These are phyloP conservation scores for Zygothrica quintamaculata DNA, from an alignment of 2,888 invertebrate species.

Conservation along the genomic window DNA sequence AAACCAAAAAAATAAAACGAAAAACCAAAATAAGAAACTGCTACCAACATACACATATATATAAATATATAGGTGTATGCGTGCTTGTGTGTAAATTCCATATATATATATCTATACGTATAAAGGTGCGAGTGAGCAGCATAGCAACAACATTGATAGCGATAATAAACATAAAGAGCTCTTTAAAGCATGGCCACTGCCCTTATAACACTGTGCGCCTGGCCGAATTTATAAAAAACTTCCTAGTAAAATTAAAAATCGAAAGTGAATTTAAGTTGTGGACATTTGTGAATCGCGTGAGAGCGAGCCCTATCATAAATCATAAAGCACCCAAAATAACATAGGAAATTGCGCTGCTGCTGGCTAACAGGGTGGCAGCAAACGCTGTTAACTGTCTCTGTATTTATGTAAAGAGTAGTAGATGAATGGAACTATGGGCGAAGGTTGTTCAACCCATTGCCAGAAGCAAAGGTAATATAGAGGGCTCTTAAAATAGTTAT, in stretches of 20 bases:
- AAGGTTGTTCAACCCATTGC: conserved; percentile 35
- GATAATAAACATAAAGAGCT: conserved; percentile 21
- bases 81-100: background rate
- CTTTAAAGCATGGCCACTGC: conserved; percentile 35
- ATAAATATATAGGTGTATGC: background rate
- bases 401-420: conserved; percentile 13
- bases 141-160: conserved; percentile 30
- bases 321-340: conserved; percentile 60
- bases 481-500: background rate
- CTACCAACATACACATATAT: background rate
- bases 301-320: conserved; percentile 57
- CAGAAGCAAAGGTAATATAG: conserved; percentile 4
- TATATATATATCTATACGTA: background rate
- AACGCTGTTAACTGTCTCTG: conserved; percentile 13
- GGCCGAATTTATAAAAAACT: conserved; percentile 74
- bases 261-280: conserved; percentile 64
- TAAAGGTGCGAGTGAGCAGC: conserved; percentile 36
- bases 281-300: conserved; percentile 1
- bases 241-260: conserved; percentile 75
- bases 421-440: conserved; percentile 1
- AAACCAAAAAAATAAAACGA: conserved; percentile 6
- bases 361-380: conserved; percentile 62
- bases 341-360: conserved; percentile 67
- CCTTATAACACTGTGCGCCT: conserved; percentile 65
- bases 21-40: conserved; percentile 5